Base-by-base conservation (phyloP, 2,113 vertebrate species). In the Psittacula cyanocephala region DNA sequence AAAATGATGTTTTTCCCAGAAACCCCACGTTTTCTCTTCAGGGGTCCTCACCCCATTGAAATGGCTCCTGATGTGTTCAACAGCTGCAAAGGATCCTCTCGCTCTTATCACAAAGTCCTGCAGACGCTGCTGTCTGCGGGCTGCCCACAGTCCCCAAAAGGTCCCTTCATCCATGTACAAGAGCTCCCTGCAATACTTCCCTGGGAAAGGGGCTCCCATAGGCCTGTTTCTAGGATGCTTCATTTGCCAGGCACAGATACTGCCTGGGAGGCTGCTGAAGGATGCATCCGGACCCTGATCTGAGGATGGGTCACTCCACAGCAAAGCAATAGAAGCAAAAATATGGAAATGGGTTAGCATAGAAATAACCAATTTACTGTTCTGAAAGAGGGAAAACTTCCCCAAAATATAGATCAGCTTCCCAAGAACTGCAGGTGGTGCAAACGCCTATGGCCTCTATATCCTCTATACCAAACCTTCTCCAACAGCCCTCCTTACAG, bases 81-180 rank as follows among this genome's bases (percentile, higher is more conserved):
- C 2, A 29, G 75, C 33, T 74, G 72, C 1, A 33, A 24, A 41
- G 60, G 27, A 29, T 55, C 46, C 31, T 79, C 87, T 81, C 2
- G 2, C 5, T 87, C 20, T n/a, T 11, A 22, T 3, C 50, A 4
- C 22, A 8, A 4, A 25, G 13, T 33, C 50, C 72, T 0, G 0
- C 14, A 16, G 33, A 24, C 3, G 3, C 1, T 35, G 35, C 2
- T 35, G 44, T n/a, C n/a, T 64, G 55, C 63, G 80, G 14, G 74
- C 11, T 60, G 79, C 39, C 62, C 70, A 23, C 57, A 16, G 19
- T 44, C 24, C 39, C 19, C 17, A 7, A 39, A 67, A 55, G 6
- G 35, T 82, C 24, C 9, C 7, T 79, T 82, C 24, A 52, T 24
- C 27, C 52, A 25, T 25, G 46, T 16, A 2, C 11, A 37, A 33